These are phyloP conservation scores for Leucozona laternaria DNA, from an alignment of 2,888 invertebrate genomes.

Conservation along the genomic window DNA sequence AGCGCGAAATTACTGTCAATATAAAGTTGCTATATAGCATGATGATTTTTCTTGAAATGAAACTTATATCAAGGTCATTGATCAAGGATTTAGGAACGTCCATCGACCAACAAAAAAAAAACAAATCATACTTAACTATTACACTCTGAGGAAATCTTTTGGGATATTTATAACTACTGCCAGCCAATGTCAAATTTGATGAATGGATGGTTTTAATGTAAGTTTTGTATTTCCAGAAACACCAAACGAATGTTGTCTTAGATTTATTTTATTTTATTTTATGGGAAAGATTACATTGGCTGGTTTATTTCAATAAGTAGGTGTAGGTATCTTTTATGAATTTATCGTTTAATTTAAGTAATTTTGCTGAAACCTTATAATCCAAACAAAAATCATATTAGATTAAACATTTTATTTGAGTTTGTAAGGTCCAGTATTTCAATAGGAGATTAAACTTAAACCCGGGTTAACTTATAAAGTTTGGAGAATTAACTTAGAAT, in stretches of 20 bases:
- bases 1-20: constrained; percentile 67
- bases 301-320: neutral
- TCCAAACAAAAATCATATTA: no score
- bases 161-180: constrained; percentile 5
- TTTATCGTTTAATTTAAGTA: no score
- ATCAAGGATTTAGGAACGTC: neutral
- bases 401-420: no score
- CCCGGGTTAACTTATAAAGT: no score
- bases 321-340: no score
- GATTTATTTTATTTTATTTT: neutral
- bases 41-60: constrained; percentile 33
- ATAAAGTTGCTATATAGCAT: constrained; percentile 44
- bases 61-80: neutral
- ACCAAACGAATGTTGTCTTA: neutral
- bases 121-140: constrained; percentile 11
- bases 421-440: no score
- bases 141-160: neutral
- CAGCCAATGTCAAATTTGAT: constrained; percentile 19
- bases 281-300: neutral
- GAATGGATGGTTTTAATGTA: neutral
- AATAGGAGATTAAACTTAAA: no score
- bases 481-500: no score
- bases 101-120: neutral
- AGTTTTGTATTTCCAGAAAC: neutral
- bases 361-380: no score